Percentiles rank a stretch among this genome's conserved stretches.
phyloP scores from a whole-genome alignment of 2,888 invertebrate genomes.

The Autographa pulchrina region DNA sequence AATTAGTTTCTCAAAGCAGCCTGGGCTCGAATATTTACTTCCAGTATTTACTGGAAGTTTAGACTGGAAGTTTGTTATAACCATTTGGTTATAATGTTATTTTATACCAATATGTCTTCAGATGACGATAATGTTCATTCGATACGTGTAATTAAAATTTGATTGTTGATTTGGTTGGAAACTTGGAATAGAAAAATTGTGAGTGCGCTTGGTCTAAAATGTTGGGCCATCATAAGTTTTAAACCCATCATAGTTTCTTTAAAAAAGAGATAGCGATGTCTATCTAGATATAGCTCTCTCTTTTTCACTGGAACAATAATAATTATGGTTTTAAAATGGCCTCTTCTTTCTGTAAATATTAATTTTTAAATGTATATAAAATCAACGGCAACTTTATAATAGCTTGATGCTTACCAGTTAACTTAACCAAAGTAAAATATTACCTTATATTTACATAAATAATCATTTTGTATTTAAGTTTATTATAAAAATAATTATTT shows the following conservation, averaged over 20 bases:
- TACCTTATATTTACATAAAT: slow-evolving; percentile 58
- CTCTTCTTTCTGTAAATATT: slow-evolving; percentile 48
- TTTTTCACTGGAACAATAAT: neutral
- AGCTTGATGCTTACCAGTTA: slow-evolving; percentile 58
- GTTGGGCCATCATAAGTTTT: too few species aligned
- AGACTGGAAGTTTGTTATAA: too few species aligned
- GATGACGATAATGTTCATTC: too few species aligned
- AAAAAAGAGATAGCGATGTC: neutral
- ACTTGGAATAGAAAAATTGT: too few species aligned
- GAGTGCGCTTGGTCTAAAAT: too few species aligned
- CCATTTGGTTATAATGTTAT: too few species aligned
- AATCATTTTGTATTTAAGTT: slow-evolving; percentile 29
- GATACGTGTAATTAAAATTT: too few species aligned
- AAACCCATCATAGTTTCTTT: neutral
- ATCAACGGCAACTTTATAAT: slow-evolving; percentile 33
- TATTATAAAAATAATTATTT: slow-evolving; percentile 44
- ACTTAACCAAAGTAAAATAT: slow-evolving; percentile 64
- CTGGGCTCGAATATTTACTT: too few species aligned
- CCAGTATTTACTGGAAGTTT: too few species aligned
- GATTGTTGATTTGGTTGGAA: too few species aligned
- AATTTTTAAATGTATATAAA: slow-evolving; percentile 43
- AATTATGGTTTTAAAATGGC: neutral
- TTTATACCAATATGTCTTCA: too few species aligned
- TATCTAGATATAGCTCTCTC: neutral
- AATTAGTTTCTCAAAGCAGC: too few species aligned